Conservation (phyloP, 2,888 invertebrate genomes). For the Synergus gifuensis region DNA sequence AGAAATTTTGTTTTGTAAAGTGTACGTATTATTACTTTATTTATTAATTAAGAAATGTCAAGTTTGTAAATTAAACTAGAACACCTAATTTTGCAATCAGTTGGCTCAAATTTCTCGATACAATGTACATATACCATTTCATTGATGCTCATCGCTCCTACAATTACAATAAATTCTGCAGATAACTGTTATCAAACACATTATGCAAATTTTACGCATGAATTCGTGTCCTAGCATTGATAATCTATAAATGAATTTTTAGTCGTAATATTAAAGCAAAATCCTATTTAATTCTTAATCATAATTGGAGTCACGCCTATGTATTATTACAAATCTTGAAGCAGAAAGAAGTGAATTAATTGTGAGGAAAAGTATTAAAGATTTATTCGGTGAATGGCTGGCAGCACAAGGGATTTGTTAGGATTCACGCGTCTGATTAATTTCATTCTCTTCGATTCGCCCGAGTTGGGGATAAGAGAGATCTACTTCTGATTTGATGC, state of each 20-base stretch:
- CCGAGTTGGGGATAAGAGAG: slow-evolving; percentile 19
- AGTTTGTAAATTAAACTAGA: not conserved
- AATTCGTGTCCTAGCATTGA: not conserved
- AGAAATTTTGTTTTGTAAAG: not conserved
- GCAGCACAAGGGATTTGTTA: slow-evolving; percentile 13
- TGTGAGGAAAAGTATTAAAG: not conserved
- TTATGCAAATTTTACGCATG: slow-evolving; percentile 17
- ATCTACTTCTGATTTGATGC: slow-evolving; percentile 25
- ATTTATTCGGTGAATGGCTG: slow-evolving; percentile 1
- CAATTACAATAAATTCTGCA: slow-evolving; percentile 7
- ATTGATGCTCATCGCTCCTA: slow-evolving; percentile 8
- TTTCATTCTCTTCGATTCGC: slow-evolving; percentile 36
- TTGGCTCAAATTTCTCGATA: not conserved
- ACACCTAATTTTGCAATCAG: not conserved
- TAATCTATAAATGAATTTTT: not conserved
- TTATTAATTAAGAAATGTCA: not conserved
- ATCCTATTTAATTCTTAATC: no score
- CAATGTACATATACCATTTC: not conserved
- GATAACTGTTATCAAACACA: slow-evolving; percentile 11
- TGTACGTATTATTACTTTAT: not conserved
- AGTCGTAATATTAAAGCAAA: not conserved
- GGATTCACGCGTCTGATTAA: slow-evolving; percentile 41
- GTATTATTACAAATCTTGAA: not conserved
- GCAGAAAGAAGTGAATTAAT: slow-evolving; percentile 18
- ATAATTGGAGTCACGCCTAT: no score